Evolutionary conservation across 2,797 vertebrate genomes (phyloP).

Genomic region (Lithobates pipiens): DNA sequence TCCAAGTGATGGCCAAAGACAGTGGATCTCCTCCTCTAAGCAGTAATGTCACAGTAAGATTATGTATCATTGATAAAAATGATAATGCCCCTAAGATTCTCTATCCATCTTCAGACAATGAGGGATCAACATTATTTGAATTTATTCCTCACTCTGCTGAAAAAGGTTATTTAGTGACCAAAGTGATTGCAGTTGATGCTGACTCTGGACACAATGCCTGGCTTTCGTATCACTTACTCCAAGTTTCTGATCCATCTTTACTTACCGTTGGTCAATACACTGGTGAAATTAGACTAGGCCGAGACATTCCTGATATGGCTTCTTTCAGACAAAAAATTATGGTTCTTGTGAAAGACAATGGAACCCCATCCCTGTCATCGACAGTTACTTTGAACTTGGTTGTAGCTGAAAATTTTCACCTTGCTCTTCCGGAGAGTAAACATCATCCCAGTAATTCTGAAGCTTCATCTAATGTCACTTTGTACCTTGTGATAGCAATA

Average conservation of each 20-base stretch:
- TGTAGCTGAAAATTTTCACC: constrained; percentile 64
- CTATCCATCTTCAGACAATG: constrained; percentile 55
- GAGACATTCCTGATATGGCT: constrained; percentile 70
- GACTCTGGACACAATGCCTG: constrained; percentile 74
- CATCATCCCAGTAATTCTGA: constrained; percentile 49
- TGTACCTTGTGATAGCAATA: constrained; percentile 41
- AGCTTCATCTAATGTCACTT: not conserved
- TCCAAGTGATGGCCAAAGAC: constrained; percentile 72
- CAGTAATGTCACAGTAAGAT: constrained; percentile 66
- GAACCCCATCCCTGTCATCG: constrained; percentile 68
- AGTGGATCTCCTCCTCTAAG: constrained; percentile 71
- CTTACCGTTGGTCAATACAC: constrained; percentile 67
- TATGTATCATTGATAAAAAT: constrained; percentile 67
- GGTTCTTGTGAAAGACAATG: constrained; percentile 63
- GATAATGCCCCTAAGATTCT: constrained; percentile 65
- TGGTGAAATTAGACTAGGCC: constrained; percentile 75
- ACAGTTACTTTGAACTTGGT: constrained; percentile 68
- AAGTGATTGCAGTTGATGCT: constrained; percentile 85
- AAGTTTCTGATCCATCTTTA: constrained; percentile 32
- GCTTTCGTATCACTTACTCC: constrained; percentile 17
- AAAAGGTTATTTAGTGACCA: constrained; percentile 75
- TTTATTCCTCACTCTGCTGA: constrained; percentile 42
- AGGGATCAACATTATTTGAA: constrained; percentile 29
- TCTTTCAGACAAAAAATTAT: constrained; percentile 76
- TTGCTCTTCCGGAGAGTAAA: constrained; percentile 51